A percentile compares a stretch with the other conserved stretches of the same genome.
Evolutionary conservation across 1,140 invertebrate species (phyloP).

Genomic region (Anastrepha ludens): DNA sequence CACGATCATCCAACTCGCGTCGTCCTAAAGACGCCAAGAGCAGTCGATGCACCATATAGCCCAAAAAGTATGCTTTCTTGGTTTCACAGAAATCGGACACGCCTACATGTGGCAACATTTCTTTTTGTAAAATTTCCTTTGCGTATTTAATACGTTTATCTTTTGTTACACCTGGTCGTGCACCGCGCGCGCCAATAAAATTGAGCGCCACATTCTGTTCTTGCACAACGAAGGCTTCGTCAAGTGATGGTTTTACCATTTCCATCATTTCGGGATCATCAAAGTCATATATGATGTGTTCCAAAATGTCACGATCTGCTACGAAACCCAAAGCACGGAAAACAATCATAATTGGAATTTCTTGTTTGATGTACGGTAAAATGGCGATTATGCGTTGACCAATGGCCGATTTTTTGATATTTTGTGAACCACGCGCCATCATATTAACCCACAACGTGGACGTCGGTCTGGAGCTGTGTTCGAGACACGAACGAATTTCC

Average conservation of each 20-base stretch:
- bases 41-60: slow-evolving; percentile 98
- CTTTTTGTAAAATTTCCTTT: slow-evolving; percentile 98
- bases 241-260: slow-evolving; percentile 99
- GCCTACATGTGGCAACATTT: slow-evolving; percentile 99
- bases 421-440: slow-evolving; percentile 97
- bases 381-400: slow-evolving; percentile 98
- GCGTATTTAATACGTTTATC: slow-evolving; percentile 99
- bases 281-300: slow-evolving; percentile 99
- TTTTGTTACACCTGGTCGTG: slow-evolving; percentile 96
- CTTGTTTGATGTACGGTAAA: slow-evolving; percentile 98
- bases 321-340: slow-evolving; percentile 98
- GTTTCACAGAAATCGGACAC: slow-evolving; percentile 99
- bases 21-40: slow-evolving; percentile 95
- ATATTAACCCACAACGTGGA: slow-evolving; percentile 99
- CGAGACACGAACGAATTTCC: slow-evolving; percentile 96
- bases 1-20: slow-evolving; percentile 96
- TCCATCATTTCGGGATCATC: slow-evolving; percentile 99
- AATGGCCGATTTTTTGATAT: slow-evolving; percentile 97
- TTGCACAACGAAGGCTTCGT: slow-evolving; percentile 99
- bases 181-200: slow-evolving; percentile 97
- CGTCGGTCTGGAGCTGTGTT: slow-evolving; percentile 94
- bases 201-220: slow-evolving; percentile 99
- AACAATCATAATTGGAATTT: slow-evolving; percentile 99
- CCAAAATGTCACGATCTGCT: slow-evolving; percentile 97
- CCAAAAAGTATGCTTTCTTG: slow-evolving; percentile 98